Evolutionary conservation across 2,797 vertebrate species (phyloP).

Genomic region (Benthosema pterotum): DNA sequence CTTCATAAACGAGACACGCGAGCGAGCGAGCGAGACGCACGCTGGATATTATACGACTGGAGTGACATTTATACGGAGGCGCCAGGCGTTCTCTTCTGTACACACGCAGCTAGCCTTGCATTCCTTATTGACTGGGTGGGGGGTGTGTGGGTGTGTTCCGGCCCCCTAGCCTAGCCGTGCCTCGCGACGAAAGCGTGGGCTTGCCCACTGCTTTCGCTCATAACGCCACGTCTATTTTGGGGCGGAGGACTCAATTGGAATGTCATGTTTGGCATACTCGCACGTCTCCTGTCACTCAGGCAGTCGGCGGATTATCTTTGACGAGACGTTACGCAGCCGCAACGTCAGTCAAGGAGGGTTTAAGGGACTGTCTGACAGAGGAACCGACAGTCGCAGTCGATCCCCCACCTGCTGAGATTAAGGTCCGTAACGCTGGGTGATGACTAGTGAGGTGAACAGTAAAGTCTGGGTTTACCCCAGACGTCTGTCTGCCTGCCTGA

Average conservation of each 20-base stretch:
- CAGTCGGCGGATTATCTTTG: slow-evolving; percentile 58
- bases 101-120: slow-evolving; percentile 48
- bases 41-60: slow-evolving; percentile 46
- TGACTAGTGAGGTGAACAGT: no score
- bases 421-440: slow-evolving; percentile 10
- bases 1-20: slow-evolving; percentile 4
- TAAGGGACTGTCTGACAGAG: neutral
- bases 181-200: slow-evolving; percentile 50
- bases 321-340: slow-evolving; percentile 43
- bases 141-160: no score
- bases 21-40: no score
- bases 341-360: slow-evolving; percentile 41
- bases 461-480: no score
- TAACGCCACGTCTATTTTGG: slow-evolving; percentile 69
- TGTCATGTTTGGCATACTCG: slow-evolving; percentile 61
- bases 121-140: slow-evolving; percentile 52
- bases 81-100: slow-evolving; percentile 32
- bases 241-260: slow-evolving; percentile 49
- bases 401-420: slow-evolving; percentile 32
- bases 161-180: slow-evolving; percentile 16
- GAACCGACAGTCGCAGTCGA: no score
- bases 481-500: no score
- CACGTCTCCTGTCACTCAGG: slow-evolving; percentile 54
- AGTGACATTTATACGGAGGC: slow-evolving; percentile 58
- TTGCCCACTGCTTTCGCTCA: slow-evolving; percentile 61